phyloP scores from a whole-genome alignment of 2,797 vertebrate genomes.

The Columba guinea region DNA sequence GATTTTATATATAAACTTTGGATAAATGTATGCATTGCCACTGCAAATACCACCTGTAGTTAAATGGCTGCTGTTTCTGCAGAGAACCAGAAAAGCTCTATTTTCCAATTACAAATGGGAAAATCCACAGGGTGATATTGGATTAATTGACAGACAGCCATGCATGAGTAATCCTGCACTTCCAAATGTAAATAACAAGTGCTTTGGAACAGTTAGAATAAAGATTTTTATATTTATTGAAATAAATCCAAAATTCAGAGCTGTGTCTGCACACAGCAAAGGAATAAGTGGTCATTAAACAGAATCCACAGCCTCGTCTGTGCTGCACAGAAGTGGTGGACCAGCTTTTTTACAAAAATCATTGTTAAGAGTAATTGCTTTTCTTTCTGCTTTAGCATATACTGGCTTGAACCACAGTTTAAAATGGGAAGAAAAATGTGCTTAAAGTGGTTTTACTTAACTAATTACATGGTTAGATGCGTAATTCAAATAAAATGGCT shows the following conservation, averaged over 20 bases:
- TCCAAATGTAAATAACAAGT: slow-evolving; percentile 54
- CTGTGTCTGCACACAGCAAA: neutral
- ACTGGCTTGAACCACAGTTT: neutral
- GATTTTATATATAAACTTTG: neutral
- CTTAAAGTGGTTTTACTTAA: slow-evolving; percentile 49
- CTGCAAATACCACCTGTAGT: slow-evolving; percentile 21
- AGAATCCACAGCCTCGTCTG: neutral
- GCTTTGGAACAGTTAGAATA: slow-evolving; percentile 16
- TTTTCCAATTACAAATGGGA: slow-evolving; percentile 55
- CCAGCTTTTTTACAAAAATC: neutral
- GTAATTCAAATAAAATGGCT: slow-evolving; percentile 36
- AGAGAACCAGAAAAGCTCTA: slow-evolving; percentile 28
- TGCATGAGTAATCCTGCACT: slow-evolving; percentile 46
- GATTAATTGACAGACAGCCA: slow-evolving; percentile 57
- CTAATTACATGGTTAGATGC: slow-evolving; percentile 41
- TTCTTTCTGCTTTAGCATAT: neutral
- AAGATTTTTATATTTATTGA: slow-evolving; percentile 36
- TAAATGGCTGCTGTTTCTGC: slow-evolving; percentile 40
- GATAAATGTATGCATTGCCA: neutral
- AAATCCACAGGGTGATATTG: slow-evolving; percentile 52
- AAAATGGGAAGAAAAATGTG: slow-evolving; percentile 45
- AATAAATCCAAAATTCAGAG: slow-evolving; percentile 16
- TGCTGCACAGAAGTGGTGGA: neutral
- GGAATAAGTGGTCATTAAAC: slow-evolving; percentile 11
- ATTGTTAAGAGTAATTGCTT: slow-evolving; percentile 2